These are phyloP conservation scores for Epinephelus lanceolatus DNA, from an alignment of 2,113 vertebrate species.

Conservation along the genomic window DNA sequence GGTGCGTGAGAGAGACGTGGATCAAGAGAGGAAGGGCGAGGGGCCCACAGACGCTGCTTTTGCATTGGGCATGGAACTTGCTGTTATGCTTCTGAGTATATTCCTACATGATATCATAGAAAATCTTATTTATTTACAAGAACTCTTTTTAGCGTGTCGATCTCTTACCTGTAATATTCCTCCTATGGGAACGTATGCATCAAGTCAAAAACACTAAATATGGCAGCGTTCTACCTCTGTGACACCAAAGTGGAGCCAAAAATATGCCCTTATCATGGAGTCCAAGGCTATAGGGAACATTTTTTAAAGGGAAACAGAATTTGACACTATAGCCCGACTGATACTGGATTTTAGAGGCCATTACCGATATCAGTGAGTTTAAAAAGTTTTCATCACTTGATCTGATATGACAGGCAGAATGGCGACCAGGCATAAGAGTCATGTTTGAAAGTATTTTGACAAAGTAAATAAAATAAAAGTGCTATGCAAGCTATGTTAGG, in stretches of 20 bases:
- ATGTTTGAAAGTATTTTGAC: too few relatives aligned
- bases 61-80: too few relatives aligned
- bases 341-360: neutral
- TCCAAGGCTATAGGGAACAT: neutral
- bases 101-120: neutral
- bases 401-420: too few relatives aligned
- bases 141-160: neutral
- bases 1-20: too few relatives aligned
- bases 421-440: too few relatives aligned
- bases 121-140: neutral
- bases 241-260: neutral
- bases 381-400: too few relatives aligned
- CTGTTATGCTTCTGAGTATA: too few relatives aligned
- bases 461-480: too few relatives aligned
- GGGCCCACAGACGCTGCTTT: too few relatives aligned
- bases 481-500: too few relatives aligned
- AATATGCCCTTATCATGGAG: neutral
- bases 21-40: too few relatives aligned
- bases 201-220: neutral
- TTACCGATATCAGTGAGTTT: neutral
- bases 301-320: neutral
- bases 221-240: neutral
- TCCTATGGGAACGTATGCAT: too few relatives aligned
- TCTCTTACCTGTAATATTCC: neutral
- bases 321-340: neutral